phyloP scores from a whole-genome alignment of 2,797 vertebrate species.

The Austrolebias charrua region DNA sequence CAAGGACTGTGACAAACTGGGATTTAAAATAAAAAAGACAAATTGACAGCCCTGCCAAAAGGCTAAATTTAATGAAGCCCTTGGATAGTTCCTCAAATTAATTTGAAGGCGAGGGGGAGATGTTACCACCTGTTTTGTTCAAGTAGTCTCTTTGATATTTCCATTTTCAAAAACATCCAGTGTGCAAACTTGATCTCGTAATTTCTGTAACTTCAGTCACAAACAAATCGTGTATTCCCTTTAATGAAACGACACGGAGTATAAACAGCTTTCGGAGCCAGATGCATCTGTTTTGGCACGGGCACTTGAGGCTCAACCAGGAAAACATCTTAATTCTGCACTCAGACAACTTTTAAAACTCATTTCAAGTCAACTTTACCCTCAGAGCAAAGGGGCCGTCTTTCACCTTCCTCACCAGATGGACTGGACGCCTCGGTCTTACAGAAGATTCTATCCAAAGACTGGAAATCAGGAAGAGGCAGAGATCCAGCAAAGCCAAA shows the following conservation, averaged over 20 bases:
- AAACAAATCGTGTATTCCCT: slow-evolving; percentile 72
- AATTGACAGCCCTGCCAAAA: slow-evolving; percentile 68
- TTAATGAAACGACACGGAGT: slow-evolving; percentile 50
- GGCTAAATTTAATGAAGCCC: slow-evolving; percentile 78
- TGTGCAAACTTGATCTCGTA: slow-evolving; percentile 64
- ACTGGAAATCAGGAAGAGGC: slow-evolving; percentile 66
- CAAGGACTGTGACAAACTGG: slow-evolving; percentile 45
- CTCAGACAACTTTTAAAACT: slow-evolving; percentile 11
- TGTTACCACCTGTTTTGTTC: slow-evolving; percentile 78
- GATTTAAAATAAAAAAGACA: slow-evolving; percentile 46
- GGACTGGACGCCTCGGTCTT: slow-evolving; percentile 68
- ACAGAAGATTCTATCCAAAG: slow-evolving; percentile 87
- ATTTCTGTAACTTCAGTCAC: slow-evolving; percentile 71
- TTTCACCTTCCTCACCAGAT: slow-evolving; percentile 56
- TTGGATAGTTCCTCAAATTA: slow-evolving; percentile 72
- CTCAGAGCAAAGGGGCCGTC: slow-evolving; percentile 59
- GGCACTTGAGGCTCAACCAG: slow-evolving; percentile 5
- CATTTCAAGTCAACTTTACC: slow-evolving; percentile 14
- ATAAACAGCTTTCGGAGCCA: slow-evolving; percentile 58
- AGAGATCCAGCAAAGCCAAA: slow-evolving; percentile 14
- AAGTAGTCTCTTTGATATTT: slow-evolving; percentile 81
- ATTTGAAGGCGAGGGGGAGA: slow-evolving; percentile 69
- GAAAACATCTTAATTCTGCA: slow-evolving; percentile 15
- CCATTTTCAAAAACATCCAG: slow-evolving; percentile 63
- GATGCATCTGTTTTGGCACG: slow-evolving; percentile 48